These are phyloP conservation scores for Spodoptera picta DNA, from an alignment of 2,888 invertebrate genomes.

Conservation along the genomic window DNA sequence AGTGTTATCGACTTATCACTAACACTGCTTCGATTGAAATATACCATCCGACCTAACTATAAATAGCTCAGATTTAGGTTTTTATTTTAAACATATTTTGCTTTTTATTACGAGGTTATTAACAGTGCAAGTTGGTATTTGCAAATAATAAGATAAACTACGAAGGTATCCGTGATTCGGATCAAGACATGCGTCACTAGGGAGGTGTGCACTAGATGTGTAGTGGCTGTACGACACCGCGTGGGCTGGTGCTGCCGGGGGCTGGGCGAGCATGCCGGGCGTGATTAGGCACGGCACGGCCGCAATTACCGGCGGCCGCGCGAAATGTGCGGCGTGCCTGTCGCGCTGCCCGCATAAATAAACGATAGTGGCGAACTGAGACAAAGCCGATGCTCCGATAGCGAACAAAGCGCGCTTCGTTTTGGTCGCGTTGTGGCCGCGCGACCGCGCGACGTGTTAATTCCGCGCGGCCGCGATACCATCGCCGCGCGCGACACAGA, in stretches of 20 bases:
- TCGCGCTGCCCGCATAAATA: constrained; percentile 54
- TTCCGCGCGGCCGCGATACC: constrained; percentile 59
- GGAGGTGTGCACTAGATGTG: too few relatives aligned
- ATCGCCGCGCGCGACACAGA: constrained; percentile 55
- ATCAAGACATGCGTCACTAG: too few relatives aligned
- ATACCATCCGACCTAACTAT: too few relatives aligned
- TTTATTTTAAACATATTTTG: too few relatives aligned
- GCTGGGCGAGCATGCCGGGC: constrained; percentile 10
- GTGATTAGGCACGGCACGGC: constrained; percentile 41
- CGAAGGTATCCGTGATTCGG: too few relatives aligned
- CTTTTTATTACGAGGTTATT: too few relatives aligned
- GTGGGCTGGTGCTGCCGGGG: not conserved
- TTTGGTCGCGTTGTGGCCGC: constrained; percentile 53
- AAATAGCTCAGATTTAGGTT: too few relatives aligned
- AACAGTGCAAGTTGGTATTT: too few relatives aligned
- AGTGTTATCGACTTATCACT: too few relatives aligned
- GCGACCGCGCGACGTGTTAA: constrained; percentile 65
- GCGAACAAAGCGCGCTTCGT: constrained; percentile 62
- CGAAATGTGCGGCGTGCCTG: constrained; percentile 44
- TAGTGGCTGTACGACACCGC: not conserved
- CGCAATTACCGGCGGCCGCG: constrained; percentile 53
- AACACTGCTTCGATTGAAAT: too few relatives aligned
- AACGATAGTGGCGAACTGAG: constrained; percentile 45
- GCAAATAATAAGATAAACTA: too few relatives aligned
- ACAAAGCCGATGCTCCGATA: constrained; percentile 61